Conservation (phyloP, 2,797 vertebrate genomes). For the Urocyon cinereoargenteus region DNA sequence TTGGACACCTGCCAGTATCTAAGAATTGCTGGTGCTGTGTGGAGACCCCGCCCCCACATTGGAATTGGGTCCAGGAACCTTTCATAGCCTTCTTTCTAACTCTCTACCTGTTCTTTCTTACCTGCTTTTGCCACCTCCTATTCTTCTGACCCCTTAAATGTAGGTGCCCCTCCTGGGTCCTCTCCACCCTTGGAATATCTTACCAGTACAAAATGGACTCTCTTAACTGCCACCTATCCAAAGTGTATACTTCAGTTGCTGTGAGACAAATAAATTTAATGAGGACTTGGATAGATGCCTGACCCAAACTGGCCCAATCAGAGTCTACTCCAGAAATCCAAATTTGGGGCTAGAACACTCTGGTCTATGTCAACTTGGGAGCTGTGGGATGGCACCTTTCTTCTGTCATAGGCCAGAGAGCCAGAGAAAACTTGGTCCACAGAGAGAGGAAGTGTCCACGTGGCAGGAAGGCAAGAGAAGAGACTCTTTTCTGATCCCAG, state of each 20-base stretch:
- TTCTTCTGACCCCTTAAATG: neutral
- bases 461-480: neutral
- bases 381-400: neutral
- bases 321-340: neutral
- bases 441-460: neutral
- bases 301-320: neutral
- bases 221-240: neutral
- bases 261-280: neutral
- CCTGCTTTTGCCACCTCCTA: neutral
- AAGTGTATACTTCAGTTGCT: neutral
- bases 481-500: neutral
- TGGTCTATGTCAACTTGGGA: neutral
- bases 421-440: neutral
- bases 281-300: neutral
- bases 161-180: neutral
- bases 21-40: neutral
- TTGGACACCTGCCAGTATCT: neutral
- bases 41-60: neutral
- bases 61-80: neutral
- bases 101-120: neutral
- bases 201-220: neutral
- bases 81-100: neutral
- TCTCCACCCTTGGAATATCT: neutral
- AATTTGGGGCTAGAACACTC: neutral
- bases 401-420: neutral